Evolutionary conservation across 30 jellyfish, hydroid and myxozoan genomes (phyloP), one percentile per base, ranked within the genome.

Genomic region (Hydra vulgaris): DNA sequence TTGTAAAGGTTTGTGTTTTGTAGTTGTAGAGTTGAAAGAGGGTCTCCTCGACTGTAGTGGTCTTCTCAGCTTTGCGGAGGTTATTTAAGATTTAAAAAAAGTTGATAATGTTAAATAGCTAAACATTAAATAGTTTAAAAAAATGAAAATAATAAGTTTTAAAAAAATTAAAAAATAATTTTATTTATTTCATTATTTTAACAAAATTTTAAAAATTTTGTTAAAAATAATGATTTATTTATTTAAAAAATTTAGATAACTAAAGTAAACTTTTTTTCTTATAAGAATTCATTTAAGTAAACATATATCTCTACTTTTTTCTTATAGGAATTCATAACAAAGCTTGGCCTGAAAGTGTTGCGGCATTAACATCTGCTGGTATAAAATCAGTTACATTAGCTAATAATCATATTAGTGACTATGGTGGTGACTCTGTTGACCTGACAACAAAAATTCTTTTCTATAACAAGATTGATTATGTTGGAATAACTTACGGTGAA

Each of bases 301-400:
- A n/a, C n/a, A n/a, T n/a, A n/a, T n/a, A n/a, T n/a, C n/a, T n/a
- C n/a, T n/a, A n/a, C n/a, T n/a, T n/a, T 16, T 56, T 56, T 56
- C 0, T 7, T 21, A 15, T 20, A 78, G 85, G 85, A 20, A 54
- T 83, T 15, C 85, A 72, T 24, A 86, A 88, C 66, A 27, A 16
- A 19, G 94, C 89, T 52, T 83, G 89, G 71, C 80, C 67, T 7
- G 77, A 66, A 40, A 89, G 85, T 0, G 66, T 80, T 24, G 85
- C 54, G 19, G 96, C 88, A 8, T 77, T 88, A 78, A 88, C 89
- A 82, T 73, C 86, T 53, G 94, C 94, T 40, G 96, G 96, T 7
- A 78, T 88, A 23, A 86, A 80, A 23, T 66, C 83, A 26, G 66
- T 83, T 70, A 81, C 85, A 69, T 19, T 88, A n/a, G 87, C 96